Conservation (phyloP, 1,140 invertebrate genomes). For the Drosophila orosa region DNA sequence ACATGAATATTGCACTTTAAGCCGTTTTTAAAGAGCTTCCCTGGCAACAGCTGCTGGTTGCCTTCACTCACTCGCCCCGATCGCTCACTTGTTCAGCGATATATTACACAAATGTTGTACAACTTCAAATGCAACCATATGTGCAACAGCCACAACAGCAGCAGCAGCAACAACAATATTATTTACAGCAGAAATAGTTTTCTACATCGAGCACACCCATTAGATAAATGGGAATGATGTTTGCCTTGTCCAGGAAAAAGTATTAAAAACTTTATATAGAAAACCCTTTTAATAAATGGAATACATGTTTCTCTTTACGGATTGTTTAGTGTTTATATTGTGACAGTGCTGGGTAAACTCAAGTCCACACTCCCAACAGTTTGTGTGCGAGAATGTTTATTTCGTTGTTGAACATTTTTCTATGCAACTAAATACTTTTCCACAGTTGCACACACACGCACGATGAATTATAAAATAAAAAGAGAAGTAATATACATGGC, state of each 20-base stretch:
- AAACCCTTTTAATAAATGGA: neutral
- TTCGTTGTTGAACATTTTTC: constrained; percentile 46
- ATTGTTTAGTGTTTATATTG: neutral
- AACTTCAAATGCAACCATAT: constrained; percentile 43
- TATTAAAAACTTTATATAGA: neutral
- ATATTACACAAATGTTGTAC: constrained; percentile 32
- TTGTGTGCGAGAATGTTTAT: constrained; percentile 27
- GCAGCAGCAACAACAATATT: constrained; percentile 22
- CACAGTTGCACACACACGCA: constrained; percentile 28
- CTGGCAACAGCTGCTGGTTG: constrained; percentile 25
- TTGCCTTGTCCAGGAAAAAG: neutral
- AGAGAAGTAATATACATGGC: constrained; percentile 12
- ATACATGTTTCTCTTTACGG: too few relatives aligned
- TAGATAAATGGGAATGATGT: constrained; percentile 9
- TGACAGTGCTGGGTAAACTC: neutral
- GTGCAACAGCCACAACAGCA: constrained; percentile 23
- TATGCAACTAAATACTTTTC: constrained; percentile 56
- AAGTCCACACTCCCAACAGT: neutral
- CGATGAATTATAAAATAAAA: constrained; percentile 18
- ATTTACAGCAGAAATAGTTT: constrained; percentile 26
- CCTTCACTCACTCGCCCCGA: constrained; percentile 5
- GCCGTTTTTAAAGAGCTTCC: constrained; percentile 13
- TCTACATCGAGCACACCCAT: neutral
- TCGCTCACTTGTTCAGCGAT: constrained; percentile 17
- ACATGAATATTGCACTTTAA: constrained; percentile 8